These are phyloP conservation scores for Austrofundulus limnaeus DNA, from an alignment of 2,113 vertebrate species.

Conservation along the genomic window DNA sequence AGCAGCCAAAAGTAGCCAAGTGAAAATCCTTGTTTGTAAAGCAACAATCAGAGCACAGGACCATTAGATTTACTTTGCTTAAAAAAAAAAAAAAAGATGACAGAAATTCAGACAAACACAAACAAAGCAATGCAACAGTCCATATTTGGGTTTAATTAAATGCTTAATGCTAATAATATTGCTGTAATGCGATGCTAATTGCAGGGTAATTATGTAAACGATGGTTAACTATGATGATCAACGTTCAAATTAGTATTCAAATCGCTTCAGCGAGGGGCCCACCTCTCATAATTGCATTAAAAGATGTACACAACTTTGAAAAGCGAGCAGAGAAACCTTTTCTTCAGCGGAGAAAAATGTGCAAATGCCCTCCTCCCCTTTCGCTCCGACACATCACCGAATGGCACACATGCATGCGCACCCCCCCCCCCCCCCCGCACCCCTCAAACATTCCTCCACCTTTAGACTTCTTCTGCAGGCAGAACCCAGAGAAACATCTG, in stretches of 20 bases:
- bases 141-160: constrained; percentile 73
- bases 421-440: too few relatives aligned
- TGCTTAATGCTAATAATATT: constrained; percentile 73
- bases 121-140: constrained; percentile 51
- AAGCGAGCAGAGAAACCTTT: constrained; percentile 43
- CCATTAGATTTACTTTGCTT: constrained; percentile 27
- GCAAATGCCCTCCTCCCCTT: constrained; percentile 23
- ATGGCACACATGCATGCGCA: not conserved
- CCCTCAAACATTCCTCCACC: constrained; percentile 47
- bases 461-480: constrained; percentile 64
- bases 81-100: constrained; percentile 26
- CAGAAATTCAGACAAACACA: constrained; percentile 6
- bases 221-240: constrained; percentile 69
- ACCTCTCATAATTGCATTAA: constrained; percentile 76
- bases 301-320: constrained; percentile 72
- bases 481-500: constrained; percentile 74
- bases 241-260: constrained; percentile 69
- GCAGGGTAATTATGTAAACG: constrained; percentile 73
- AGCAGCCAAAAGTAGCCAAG: constrained; percentile 70
- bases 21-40: constrained; percentile 68
- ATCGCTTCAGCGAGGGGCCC: constrained; percentile 62
- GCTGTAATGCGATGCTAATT: constrained; percentile 73
- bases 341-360: constrained; percentile 38
- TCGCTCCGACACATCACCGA: constrained; percentile 3
- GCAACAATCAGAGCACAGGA: constrained; percentile 45